Conservation (phyloP, 1,140 invertebrate genomes). For the Drosophila bipectinata region DNA sequence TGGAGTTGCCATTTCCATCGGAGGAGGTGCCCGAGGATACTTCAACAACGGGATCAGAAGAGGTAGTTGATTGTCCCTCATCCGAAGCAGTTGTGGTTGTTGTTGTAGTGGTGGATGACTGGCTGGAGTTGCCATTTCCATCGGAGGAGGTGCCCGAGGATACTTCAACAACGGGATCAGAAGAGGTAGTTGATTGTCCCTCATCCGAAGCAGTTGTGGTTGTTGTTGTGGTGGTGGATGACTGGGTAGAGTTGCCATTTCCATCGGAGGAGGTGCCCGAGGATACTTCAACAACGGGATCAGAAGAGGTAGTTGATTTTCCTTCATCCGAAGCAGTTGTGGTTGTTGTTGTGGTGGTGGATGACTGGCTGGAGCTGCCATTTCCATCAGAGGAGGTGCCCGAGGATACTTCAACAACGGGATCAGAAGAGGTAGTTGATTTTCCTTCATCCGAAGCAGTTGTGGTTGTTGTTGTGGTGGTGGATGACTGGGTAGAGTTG, state of each 20-base stretch:
- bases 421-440: not conserved
- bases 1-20: too few species aligned
- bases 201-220: slow-evolving; percentile 8
- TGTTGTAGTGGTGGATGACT: not conserved
- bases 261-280: not conserved
- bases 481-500: not conserved
- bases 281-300: not conserved
- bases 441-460: not conserved
- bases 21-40: too few species aligned
- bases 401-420: not conserved
- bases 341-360: not conserved
- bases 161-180: not conserved
- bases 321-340: slow-evolving; percentile 4
- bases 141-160: not conserved
- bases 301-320: not conserved
- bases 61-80: not conserved
- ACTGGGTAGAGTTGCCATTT: not conserved
- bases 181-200: not conserved
- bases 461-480: not conserved
- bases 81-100: not conserved
- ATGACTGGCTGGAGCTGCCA: not conserved
- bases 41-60: too few species aligned
- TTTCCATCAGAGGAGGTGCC: not conserved
- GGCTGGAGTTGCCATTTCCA: not conserved
- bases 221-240: not conserved